These are phyloP conservation scores for Meriones psammophilus DNA, from an alignment of 2,797 vertebrate genomes.

Conservation along the genomic window DNA sequence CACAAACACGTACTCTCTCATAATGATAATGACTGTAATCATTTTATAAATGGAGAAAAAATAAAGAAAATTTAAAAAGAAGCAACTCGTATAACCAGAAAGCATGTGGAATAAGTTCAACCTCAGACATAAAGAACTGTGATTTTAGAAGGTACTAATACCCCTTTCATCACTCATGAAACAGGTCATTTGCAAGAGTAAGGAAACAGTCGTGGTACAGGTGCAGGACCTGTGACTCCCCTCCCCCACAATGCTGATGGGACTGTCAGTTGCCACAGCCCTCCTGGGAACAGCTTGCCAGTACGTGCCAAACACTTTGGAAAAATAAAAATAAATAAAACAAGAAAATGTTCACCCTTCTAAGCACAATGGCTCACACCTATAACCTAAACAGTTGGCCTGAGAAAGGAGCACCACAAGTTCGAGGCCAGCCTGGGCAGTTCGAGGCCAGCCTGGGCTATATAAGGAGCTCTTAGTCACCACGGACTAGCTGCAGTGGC, in stretches of 20 bases:
- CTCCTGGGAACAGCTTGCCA: background rate
- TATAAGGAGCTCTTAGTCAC: background rate
- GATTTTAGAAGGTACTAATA: background rate
- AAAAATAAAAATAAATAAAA: too few species aligned
- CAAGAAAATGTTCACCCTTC: background rate
- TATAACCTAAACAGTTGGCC: background rate
- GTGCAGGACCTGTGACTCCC: background rate
- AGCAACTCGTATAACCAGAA: background rate
- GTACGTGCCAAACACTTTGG: background rate
- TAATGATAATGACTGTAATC: background rate
- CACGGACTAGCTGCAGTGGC: background rate
- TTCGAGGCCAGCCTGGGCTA: background rate
- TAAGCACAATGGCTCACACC: background rate
- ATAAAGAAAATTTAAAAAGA: slow-evolving; percentile 31
- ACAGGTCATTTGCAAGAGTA: background rate
- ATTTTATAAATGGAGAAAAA: background rate
- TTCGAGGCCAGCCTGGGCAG: background rate
- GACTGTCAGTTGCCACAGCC: background rate
- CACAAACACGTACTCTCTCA: too few species aligned
- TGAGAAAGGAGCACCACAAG: background rate
- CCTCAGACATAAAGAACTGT: slow-evolving; percentile 8
- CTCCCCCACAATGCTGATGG: too few species aligned
- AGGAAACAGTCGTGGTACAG: background rate
- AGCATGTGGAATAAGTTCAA: background rate
- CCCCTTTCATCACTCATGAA: slow-evolving; percentile 6